phyloP scores from a whole-genome alignment of 1,140 invertebrate species.

The Drosophila sp. region DNA sequence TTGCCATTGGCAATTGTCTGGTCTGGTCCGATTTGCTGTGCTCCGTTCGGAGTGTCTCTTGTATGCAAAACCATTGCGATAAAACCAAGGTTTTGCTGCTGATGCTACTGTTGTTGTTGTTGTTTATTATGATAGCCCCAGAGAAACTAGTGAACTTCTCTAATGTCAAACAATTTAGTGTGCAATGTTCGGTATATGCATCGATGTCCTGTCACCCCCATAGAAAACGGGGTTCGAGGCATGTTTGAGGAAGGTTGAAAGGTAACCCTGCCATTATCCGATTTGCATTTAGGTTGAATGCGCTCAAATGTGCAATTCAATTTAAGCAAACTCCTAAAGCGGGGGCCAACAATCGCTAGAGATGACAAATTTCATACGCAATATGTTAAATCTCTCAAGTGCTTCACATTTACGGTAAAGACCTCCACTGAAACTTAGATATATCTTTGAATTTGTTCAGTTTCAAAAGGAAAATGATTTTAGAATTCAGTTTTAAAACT shows the following conservation, averaged over 20 bases:
- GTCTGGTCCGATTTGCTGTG: neutral
- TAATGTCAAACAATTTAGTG: constrained; percentile 81
- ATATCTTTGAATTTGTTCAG: too few species aligned
- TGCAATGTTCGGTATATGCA: constrained; percentile 59
- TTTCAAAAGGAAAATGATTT: too few species aligned
- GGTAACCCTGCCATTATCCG: constrained; percentile 74
- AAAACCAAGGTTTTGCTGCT: constrained; percentile 38
- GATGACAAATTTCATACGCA: neutral
- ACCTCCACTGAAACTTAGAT: too few species aligned
- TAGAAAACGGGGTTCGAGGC: neutral
- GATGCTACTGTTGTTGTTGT: constrained; percentile 18
- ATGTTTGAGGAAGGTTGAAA: constrained; percentile 26
- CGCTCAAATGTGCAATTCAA: constrained; percentile 81
- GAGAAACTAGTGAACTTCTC: constrained; percentile 32
- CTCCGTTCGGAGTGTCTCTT: neutral
- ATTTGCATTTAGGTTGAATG: constrained; percentile 80
- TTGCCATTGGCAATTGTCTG: constrained; percentile 43
- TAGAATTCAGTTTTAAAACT: too few species aligned
- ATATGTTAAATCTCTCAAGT: too few species aligned
- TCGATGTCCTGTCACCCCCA: constrained; percentile 26
- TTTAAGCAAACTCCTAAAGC: constrained; percentile 61
- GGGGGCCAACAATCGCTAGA: neutral
- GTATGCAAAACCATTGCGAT: constrained; percentile 71
- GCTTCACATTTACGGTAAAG: too few species aligned
- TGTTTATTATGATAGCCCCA: constrained; percentile 72